phyloP scores from a whole-genome alignment of 2,113 vertebrate species.

The Ceyx melanurus region DNA sequence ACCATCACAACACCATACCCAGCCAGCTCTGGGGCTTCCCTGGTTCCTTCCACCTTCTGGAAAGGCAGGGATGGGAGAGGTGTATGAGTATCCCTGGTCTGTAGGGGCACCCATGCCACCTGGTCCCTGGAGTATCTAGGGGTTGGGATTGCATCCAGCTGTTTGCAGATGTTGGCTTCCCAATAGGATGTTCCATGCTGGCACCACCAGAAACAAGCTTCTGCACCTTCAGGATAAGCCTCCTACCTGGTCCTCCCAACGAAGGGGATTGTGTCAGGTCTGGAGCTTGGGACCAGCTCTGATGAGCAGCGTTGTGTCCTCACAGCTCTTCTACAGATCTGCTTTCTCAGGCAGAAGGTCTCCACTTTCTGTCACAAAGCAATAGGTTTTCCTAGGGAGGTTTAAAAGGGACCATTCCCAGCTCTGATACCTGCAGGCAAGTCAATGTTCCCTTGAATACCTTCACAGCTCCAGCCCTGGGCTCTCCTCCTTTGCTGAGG shows the following conservation, averaged over 20 bases:
- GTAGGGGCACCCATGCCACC: not conserved
- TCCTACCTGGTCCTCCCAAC: not conserved
- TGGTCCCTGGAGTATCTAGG: fast-evolving
- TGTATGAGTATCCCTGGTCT: not conserved
- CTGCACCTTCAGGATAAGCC: not conserved
- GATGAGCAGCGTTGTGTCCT: not conserved
- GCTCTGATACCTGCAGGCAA: not conserved
- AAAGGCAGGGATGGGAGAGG: not conserved
- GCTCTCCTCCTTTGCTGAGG: not conserved
- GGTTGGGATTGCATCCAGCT: not conserved
- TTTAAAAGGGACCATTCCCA: not conserved
- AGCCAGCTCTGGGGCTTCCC: not conserved
- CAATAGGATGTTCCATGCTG: not conserved
- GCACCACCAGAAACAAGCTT: not conserved
- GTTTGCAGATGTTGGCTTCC: not conserved
- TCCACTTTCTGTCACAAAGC: constrained; percentile 39
- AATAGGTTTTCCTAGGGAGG: constrained; percentile 26
- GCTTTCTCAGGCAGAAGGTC: not conserved
- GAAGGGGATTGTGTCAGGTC: not conserved
- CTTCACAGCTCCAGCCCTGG: not conserved
- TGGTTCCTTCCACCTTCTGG: not conserved
- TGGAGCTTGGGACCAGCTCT: not conserved
- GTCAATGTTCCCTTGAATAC: not conserved
- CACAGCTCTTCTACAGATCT: not conserved
- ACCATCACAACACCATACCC: not conserved